phyloP scores from a whole-genome alignment of 2,113 vertebrate species.

The Heloderma charlesbogerti region DNA sequence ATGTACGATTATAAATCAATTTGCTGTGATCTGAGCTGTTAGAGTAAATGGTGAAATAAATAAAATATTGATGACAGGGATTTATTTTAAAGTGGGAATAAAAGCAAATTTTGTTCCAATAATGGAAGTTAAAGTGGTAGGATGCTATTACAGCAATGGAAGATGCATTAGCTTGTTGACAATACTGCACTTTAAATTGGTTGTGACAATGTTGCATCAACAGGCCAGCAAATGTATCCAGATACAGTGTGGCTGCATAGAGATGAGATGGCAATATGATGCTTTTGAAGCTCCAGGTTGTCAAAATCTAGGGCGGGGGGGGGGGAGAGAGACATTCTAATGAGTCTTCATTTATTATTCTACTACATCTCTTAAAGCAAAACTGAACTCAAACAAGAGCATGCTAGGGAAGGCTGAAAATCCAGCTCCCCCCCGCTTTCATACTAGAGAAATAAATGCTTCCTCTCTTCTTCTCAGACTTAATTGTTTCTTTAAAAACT shows the following conservation, averaged over 20 bases:
- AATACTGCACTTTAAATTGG: constrained; percentile 41
- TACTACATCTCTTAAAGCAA: constrained; percentile 35
- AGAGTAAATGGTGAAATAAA: constrained; percentile 15
- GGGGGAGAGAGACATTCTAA: constrained; percentile 42
- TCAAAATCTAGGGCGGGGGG: constrained; percentile 37
- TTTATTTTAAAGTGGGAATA: constrained; percentile 15
- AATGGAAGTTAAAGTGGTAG: constrained; percentile 1
- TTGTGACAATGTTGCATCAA: constrained; percentile 27
- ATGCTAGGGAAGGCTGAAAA: background rate
- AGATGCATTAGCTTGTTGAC: constrained; percentile 4
- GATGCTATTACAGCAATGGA: background rate
- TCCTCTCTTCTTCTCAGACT: background rate
- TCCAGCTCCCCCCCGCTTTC: background rate
- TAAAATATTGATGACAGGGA: background rate
- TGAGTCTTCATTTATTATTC: constrained; percentile 53
- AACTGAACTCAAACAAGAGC: background rate
- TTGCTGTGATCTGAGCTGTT: background rate
- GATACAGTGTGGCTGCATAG: constrained; percentile 17
- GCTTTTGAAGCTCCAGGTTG: constrained; percentile 33
- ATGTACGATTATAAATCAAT: background rate
- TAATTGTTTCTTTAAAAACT: background rate
- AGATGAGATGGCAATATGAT: constrained; percentile 33
- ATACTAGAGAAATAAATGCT: background rate
- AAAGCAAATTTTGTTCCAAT: background rate
- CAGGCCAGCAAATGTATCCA: constrained; percentile 27